These are phyloP conservation scores for Drosophila leontia DNA, from an alignment of 1,140 invertebrate species.

Conservation along the genomic window DNA sequence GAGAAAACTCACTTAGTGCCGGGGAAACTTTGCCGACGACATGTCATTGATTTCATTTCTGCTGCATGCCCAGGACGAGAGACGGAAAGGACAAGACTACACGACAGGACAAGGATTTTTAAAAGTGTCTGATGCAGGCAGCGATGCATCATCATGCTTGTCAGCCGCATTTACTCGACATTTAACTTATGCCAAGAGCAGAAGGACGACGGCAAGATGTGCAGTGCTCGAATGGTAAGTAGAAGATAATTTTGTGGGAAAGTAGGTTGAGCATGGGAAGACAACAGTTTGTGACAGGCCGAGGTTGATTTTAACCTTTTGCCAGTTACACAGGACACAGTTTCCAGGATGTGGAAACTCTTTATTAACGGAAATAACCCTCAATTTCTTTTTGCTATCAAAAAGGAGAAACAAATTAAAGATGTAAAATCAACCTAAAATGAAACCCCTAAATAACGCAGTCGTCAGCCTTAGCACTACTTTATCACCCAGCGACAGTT, in stretches of 20 bases:
- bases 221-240: constrained; percentile 4
- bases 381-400: background rate
- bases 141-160: constrained; percentile 58
- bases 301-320: background rate
- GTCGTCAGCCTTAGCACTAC: constrained; percentile 18
- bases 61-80: constrained; percentile 42
- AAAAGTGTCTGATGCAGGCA: constrained; percentile 51
- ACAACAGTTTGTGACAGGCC: constrained; percentile 1
- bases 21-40: constrained; percentile 68
- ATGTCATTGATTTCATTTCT: constrained; percentile 72
- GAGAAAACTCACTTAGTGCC: constrained; percentile 63
- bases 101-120: constrained; percentile 41
- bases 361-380: background rate
- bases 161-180: constrained; percentile 73
- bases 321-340: too few species aligned
- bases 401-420: background rate
- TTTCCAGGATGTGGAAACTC: background rate
- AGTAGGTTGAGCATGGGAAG: constrained; percentile 14
- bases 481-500: constrained; percentile 20
- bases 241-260: constrained; percentile 15
- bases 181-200: constrained; percentile 78
- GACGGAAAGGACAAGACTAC: constrained; percentile 36
- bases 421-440: too few species aligned
- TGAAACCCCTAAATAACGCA: constrained; percentile 16
- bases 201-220: constrained; percentile 15